These are phyloP conservation scores for Fregetta grallaria DNA, from an alignment of 2,113 vertebrate species.

Conservation along the genomic window DNA sequence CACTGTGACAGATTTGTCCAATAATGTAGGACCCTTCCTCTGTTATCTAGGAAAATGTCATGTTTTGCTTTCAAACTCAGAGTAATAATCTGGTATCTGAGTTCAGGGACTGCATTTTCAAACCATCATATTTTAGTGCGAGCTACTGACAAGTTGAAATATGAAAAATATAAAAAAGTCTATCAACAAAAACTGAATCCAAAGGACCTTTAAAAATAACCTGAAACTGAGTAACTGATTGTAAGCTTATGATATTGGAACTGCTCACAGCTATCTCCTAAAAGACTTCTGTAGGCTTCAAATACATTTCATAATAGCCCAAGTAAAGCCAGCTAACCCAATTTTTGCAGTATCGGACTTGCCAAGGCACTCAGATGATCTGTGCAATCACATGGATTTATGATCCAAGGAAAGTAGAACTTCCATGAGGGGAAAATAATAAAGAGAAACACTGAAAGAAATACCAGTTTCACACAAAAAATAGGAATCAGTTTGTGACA, in stretches of 20 bases:
- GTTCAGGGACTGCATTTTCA: slow-evolving; percentile 6
- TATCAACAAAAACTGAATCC: background rate
- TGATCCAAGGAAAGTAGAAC: slow-evolving; percentile 40
- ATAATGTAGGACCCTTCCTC: background rate
- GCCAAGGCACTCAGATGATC: slow-evolving; percentile 39
- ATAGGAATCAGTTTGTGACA: background rate
- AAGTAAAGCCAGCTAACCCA: slow-evolving; percentile 22
- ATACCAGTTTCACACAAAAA: background rate
- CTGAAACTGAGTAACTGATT: slow-evolving; percentile 30
- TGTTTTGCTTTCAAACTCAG: slow-evolving; percentile 8
- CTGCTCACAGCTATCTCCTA: background rate
- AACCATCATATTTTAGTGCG: background rate
- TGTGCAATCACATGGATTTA: slow-evolving; percentile 48
- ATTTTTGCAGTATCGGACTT: slow-evolving; percentile 46
- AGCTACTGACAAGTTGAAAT: background rate
- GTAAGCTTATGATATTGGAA: slow-evolving; percentile 18
- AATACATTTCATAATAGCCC: slow-evolving; percentile 13
- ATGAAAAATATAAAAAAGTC: slow-evolving; percentile 10
- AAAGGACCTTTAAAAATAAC: slow-evolving; percentile 9
- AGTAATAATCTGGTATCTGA: slow-evolving; percentile 12
- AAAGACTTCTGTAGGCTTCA: slow-evolving; percentile 2
- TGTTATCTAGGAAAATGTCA: slow-evolving; percentile 13
- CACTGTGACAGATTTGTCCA: background rate
- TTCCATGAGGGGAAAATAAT: background rate
- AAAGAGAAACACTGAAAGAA: background rate